Percentiles rank a stretch among this genome's conserved stretches.
Conservation (phyloP, 2,797 vertebrate species). For the Poecilia wingei region DNA sequence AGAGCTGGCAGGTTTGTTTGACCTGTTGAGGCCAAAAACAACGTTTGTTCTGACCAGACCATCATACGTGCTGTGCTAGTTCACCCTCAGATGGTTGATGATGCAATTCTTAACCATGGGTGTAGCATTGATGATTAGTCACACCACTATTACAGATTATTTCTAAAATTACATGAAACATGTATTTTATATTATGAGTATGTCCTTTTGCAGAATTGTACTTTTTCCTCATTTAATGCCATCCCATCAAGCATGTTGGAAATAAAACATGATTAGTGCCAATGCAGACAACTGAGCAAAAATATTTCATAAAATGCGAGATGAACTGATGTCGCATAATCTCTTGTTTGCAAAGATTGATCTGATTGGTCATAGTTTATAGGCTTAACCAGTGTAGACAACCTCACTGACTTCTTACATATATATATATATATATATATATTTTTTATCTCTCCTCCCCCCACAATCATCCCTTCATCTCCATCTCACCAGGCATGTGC, state of each 20-base stretch:
- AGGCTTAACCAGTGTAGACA: conserved; percentile 14
- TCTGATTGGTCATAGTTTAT: neutral
- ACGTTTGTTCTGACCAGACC: neutral
- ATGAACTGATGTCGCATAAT: conserved; percentile 27
- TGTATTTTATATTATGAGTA: neutral
- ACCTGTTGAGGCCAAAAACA: neutral
- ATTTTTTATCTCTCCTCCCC: conserved; percentile 17
- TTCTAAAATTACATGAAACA: neutral
- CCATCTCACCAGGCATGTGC: conserved; percentile 42
- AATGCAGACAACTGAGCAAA: conserved; percentile 22
- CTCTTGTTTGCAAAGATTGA: conserved; percentile 3
- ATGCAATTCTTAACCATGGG: neutral
- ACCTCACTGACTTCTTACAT: conserved; percentile 9
- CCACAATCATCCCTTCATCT: conserved; percentile 39
- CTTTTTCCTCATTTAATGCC: neutral
- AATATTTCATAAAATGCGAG: conserved; percentile 44
- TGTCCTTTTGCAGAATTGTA: neutral
- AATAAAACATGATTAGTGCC: neutral
- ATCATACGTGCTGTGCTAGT: neutral
- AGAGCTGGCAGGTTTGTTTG: neutral
- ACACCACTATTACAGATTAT: neutral
- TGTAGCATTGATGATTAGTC: neutral
- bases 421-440: conserved; percentile 9
- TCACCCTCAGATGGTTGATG: neutral
- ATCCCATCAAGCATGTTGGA: neutral